Base-by-base conservation (phyloP, 2,113 vertebrate genomes). In the Sphyrna mokarran region DNA sequence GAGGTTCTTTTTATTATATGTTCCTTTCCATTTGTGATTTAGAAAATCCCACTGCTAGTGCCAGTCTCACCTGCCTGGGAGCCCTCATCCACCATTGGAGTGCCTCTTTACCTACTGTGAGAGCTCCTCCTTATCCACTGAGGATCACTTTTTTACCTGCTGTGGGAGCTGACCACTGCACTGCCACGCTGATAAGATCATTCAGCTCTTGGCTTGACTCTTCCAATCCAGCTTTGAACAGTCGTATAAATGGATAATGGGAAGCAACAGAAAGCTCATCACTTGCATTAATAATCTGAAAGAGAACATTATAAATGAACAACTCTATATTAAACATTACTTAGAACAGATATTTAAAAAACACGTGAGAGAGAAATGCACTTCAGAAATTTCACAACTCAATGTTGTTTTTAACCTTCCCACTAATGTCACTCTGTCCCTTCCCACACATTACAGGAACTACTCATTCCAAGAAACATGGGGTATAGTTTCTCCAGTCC, bases 161-260 rank as follows among this genome's bases (percentile, higher is more conserved):
- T 0, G 97, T 97, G 0, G 99, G 98, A 76, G 97, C 91, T 2
- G 98, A 98, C 99, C 99, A 99, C 0, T 96, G 97, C 96, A 99
- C 95, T 0, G 97, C 96, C 0, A 99, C 96, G 0, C 0, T 2
- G 22, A 96, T 83, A 3, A 99, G 97, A 72, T 99, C 99, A n/a
- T 89, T 96, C 68, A 98, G 96, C 96, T 99, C 98, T 1, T 90
- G 18, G 0, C 87, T 0, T 0, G 98, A 98, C 29, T 48, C 26
- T 0, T 90, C 58, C 0, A 97, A 97, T 0, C 97, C 96, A 0
- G 96, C 98, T 0, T 98, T 97, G 3, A 99, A 98, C 43, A 98
- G 1, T 0, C 98, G 98, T 16, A 99, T 96, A 0, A 98, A 86
- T 26, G 98, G 98, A 96, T 98, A 99, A 22, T 95, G 97, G 1